Percentiles rank a stretch among this genome's conserved stretches.
Conservation (phyloP, 2,888 invertebrate genomes). For the Drosophila parthenogenetica region DNA sequence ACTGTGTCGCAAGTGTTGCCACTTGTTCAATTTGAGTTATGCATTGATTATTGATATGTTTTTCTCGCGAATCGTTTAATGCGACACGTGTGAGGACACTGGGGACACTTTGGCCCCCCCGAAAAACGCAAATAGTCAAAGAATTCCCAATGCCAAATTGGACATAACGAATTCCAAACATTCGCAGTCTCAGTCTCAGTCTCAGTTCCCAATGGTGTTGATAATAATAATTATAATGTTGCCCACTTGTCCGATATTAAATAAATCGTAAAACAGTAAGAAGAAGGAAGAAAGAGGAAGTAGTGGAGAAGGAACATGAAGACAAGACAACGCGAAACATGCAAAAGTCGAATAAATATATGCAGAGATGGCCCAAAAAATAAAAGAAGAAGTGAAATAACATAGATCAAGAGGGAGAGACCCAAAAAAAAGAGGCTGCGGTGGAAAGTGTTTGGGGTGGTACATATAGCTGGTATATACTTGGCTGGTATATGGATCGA, state of each 20-base stretch:
- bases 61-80: not conserved
- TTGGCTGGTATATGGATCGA: slow-evolving; percentile 20
- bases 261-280: slow-evolving; percentile 48
- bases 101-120: slow-evolving; percentile 14
- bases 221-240: slow-evolving; percentile 25
- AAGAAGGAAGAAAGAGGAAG: slow-evolving; percentile 1
- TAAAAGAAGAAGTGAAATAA: slow-evolving; percentile 33
- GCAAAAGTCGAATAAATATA: slow-evolving; percentile 68
- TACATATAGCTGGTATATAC: slow-evolving; percentile 19
- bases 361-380: slow-evolving; percentile 52
- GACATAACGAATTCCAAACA: slow-evolving; percentile 20
- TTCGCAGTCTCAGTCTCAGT: not conserved
- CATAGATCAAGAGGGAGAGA: slow-evolving; percentile 30
- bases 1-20: slow-evolving; percentile 8
- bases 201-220: slow-evolving; percentile 30
- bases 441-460: not conserved
- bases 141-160: slow-evolving; percentile 17
- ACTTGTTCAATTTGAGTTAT: not conserved
- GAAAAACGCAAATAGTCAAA: slow-evolving; percentile 11
- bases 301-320: slow-evolving; percentile 26
- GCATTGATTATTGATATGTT: not conserved
- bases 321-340: slow-evolving; percentile 39
- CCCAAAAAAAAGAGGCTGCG: not conserved
- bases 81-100: slow-evolving; percentile 69
- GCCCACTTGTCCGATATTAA: slow-evolving; percentile 57